Evolutionary conservation across 2,113 vertebrate species (phyloP).

Genomic region (Xenotilapia longispinis): DNA sequence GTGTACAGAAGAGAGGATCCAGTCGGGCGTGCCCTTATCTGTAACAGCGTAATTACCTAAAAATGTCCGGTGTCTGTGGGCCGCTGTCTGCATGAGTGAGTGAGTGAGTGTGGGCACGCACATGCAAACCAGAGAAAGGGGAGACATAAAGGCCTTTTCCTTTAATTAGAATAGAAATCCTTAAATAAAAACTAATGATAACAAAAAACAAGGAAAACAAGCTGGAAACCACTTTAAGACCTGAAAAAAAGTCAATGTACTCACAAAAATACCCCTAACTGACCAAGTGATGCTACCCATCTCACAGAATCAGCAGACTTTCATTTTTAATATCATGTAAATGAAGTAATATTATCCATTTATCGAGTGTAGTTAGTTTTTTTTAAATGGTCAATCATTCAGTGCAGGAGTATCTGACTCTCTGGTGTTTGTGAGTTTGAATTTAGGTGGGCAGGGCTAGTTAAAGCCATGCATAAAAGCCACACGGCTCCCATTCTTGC

Average conservation of each 20-base stretch:
- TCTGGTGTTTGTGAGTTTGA: accelerated
- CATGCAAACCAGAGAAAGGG: background rate
- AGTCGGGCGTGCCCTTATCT: constrained; percentile 56
- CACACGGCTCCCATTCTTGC: background rate
- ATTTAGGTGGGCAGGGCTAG: background rate
- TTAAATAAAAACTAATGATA: background rate
- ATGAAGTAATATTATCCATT: background rate
- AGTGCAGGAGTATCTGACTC: background rate
- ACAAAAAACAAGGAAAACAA: background rate
- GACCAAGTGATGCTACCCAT: background rate
- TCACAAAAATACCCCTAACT: background rate
- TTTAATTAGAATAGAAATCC: background rate
- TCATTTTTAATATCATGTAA: background rate
- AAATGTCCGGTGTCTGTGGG: constrained; percentile 46
- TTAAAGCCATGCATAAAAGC: background rate
- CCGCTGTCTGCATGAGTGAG: background rate
- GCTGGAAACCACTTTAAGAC: background rate
- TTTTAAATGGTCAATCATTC: accelerated
- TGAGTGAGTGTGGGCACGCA: background rate
- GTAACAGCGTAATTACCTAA: constrained; percentile 39
- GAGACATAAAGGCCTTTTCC: background rate
- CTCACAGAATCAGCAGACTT: background rate
- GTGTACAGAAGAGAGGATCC: background rate
- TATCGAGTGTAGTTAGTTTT: accelerated
- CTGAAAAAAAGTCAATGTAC: background rate